phyloP scores from a whole-genome alignment of 2,888 invertebrate species.

The Nineta flava region DNA sequence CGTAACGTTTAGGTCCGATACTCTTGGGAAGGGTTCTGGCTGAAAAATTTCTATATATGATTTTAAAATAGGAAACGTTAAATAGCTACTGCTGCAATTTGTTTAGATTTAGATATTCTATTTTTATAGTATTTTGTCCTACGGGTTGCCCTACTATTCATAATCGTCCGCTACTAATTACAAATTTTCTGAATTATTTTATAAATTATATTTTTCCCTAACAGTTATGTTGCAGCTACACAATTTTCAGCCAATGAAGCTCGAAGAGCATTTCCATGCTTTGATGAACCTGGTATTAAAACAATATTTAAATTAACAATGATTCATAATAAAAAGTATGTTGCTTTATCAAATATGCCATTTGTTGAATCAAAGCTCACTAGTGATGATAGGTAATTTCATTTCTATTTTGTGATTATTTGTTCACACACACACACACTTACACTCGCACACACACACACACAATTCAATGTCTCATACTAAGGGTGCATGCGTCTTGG shows the following conservation, averaged over 20 bases:
- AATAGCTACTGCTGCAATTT: too few relatives aligned
- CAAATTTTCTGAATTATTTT: background rate
- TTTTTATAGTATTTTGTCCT: too few relatives aligned
- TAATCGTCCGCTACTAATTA: background rate
- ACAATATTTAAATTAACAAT: constrained; percentile 28
- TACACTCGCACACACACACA: too few relatives aligned
- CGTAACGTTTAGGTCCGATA: too few relatives aligned
- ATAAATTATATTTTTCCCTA: too few relatives aligned
- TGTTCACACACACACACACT: background rate
- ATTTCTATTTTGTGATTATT: background rate
- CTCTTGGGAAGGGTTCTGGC: too few relatives aligned
- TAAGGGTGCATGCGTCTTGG: too few relatives aligned
- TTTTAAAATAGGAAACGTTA: too few relatives aligned
- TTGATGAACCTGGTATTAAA: constrained; percentile 44
- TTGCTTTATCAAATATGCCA: constrained; percentile 1
- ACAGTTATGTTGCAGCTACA: constrained; percentile 33
- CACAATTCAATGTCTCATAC: too few relatives aligned
- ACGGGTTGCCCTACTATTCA: too few relatives aligned
- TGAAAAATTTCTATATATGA: too few relatives aligned
- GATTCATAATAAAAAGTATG: constrained; percentile 14
- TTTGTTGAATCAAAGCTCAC: background rate
- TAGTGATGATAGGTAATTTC: background rate
- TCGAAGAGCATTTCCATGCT: constrained; percentile 59
- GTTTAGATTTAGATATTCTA: too few relatives aligned
- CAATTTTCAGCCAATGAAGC: constrained; percentile 54